Percentiles rank a stretch among this genome's conserved stretches.
Conservation (phyloP, 2,797 vertebrate species). For the Mionectes olivaceus region DNA sequence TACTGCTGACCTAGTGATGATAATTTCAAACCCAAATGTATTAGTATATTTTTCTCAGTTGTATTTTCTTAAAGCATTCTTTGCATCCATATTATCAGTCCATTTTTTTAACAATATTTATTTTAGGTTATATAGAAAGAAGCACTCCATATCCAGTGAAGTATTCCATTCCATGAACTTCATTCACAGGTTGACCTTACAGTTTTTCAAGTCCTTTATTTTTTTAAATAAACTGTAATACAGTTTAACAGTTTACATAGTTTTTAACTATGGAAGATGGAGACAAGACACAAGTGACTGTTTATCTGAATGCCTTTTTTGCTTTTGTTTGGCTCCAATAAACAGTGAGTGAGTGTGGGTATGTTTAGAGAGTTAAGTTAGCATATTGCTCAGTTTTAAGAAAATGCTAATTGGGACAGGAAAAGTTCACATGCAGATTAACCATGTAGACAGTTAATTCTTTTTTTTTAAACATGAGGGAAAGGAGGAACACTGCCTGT, state of each 20-base stretch:
- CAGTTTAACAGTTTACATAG: neutral
- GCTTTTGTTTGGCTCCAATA: neutral
- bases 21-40: neutral
- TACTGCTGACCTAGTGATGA: neutral
- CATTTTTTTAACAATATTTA: neutral
- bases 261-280: neutral
- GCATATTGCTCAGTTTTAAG: neutral
- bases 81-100: neutral
- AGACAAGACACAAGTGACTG: neutral
- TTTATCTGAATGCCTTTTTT: neutral
- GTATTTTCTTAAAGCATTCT: neutral
- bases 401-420: neutral
- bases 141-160: neutral
- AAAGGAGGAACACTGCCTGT: neutral
- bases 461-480: neutral
- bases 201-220: neutral
- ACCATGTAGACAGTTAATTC: neutral
- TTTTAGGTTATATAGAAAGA: neutral
- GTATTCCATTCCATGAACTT: neutral
- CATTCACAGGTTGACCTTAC: neutral
- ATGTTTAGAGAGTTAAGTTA: neutral
- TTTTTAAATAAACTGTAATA: neutral
- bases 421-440: neutral
- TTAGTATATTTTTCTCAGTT: neutral
- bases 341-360: neutral